A percentile compares a stretch with the other conserved stretches of the same genome.
Conservation (phyloP, 1,140 invertebrate species). For the Drosophila kanapiae region DNA sequence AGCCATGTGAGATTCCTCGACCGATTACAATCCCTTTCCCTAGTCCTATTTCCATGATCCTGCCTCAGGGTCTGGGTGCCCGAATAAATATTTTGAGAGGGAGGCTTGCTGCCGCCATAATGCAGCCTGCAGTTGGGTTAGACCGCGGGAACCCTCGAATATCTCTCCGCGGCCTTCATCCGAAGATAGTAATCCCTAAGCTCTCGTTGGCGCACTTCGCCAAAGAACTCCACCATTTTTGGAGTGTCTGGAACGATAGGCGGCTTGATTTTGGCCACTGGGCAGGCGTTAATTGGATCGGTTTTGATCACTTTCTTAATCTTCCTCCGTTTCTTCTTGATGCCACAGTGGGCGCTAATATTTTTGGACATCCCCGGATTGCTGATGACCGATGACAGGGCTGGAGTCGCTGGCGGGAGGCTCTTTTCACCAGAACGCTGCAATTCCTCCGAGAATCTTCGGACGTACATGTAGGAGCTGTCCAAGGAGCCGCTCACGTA, state of each 20-base stretch:
- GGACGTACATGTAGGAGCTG: constrained; percentile 6
- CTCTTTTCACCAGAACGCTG: not conserved
- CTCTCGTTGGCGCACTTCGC: constrained; percentile 24
- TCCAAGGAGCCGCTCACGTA: constrained; percentile 15
- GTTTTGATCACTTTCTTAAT: not conserved
- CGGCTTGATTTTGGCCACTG: not conserved
- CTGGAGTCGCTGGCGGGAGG: too few relatives aligned
- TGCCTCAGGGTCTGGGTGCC: constrained; percentile 2
- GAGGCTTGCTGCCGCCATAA: too few relatives aligned
- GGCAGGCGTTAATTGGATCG: not conserved
- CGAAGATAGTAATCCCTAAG: constrained; percentile 25
- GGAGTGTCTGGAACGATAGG: constrained; percentile 13
- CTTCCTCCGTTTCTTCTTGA: not conserved
- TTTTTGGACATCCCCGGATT: not conserved
- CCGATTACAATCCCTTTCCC: not conserved
- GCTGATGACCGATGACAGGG: too few relatives aligned
- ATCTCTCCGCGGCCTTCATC: constrained; percentile 19
- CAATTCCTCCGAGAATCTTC: constrained; percentile 12
- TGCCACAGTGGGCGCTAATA: too few relatives aligned
- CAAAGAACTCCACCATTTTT: constrained; percentile 39
- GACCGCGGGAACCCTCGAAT: not conserved
- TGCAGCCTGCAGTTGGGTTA: not conserved
- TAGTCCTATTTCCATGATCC: not conserved
- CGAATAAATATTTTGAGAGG: constrained; percentile 17
- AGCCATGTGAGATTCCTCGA: constrained; percentile 1